phyloP scores from a whole-genome alignment of 1,140 invertebrate species.

The Trypoxylus dichotomus region DNA sequence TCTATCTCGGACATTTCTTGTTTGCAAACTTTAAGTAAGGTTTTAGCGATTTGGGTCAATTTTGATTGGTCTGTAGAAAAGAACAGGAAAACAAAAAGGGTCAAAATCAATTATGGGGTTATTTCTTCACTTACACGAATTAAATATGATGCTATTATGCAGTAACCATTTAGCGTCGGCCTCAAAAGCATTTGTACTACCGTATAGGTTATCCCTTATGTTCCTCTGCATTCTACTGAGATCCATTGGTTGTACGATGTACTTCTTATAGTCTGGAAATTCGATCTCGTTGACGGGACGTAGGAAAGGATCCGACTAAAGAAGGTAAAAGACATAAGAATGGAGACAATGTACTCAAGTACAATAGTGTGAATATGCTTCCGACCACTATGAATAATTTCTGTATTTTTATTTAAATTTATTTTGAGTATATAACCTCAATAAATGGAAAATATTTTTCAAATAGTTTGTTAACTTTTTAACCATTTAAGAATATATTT shows the following conservation, averaged over 20 bases:
- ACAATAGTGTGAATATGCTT: too few species aligned
- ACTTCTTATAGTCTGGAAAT: slow-evolving; percentile 76
- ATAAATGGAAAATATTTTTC: too few species aligned
- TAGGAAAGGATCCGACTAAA: slow-evolving; percentile 72
- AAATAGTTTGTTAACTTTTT: too few species aligned
- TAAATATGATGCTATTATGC: slow-evolving; percentile 88
- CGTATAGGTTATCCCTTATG: slow-evolving; percentile 77
- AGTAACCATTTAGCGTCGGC: slow-evolving; percentile 91
- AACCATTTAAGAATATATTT: too few species aligned
- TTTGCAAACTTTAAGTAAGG: slow-evolving; percentile 78
- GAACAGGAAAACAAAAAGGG: background rate
- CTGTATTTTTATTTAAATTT: too few species aligned
- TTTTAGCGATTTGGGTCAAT: slow-evolving; percentile 74
- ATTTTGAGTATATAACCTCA: too few species aligned
- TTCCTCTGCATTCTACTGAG: slow-evolving; percentile 75
- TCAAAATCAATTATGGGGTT: background rate
- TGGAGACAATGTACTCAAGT: too few species aligned
- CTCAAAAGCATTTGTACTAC: slow-evolving; percentile 86
- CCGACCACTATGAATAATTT: too few species aligned
- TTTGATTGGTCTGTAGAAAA: slow-evolving; percentile 69
- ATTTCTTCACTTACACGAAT: slow-evolving; percentile 69
- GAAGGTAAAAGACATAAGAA: slow-evolving; percentile 32
- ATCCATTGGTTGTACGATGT: slow-evolving; percentile 84
- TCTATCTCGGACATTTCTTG: slow-evolving; percentile 90
- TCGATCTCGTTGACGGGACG: slow-evolving; percentile 68